Evolutionary conservation across 1,140 invertebrate species (phyloP).

Genomic region (Aleiodes sp.): DNA sequence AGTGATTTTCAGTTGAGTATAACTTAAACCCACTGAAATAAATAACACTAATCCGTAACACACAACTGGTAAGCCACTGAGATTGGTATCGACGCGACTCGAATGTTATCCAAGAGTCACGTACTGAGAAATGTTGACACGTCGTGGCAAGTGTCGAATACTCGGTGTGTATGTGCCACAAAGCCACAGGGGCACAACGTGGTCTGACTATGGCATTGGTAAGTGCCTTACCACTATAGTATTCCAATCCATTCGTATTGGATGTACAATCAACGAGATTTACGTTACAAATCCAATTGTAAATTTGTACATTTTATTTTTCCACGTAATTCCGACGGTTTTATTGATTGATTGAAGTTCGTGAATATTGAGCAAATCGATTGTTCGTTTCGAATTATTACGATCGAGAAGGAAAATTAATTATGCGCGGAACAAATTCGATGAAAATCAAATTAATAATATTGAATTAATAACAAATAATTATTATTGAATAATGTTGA

Average conservation of each 20-base stretch:
- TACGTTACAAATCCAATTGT: background rate
- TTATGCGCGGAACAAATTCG: too few relatives aligned
- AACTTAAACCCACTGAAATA: background rate
- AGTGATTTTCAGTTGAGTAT: background rate
- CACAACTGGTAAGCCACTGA: background rate
- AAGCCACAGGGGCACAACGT: slow-evolving; percentile 26
- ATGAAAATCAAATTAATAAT: too few relatives aligned
- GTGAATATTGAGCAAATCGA: too few relatives aligned
- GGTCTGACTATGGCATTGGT: slow-evolving; percentile 5
- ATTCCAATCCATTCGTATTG: background rate
- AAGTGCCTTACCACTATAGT: background rate
- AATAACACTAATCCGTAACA: background rate
- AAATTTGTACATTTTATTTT: too few relatives aligned
- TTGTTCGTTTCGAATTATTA: too few relatives aligned
- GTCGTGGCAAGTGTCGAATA: slow-evolving; percentile 10
- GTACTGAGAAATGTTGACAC: slow-evolving; percentile 16
- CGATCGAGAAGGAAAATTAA: too few relatives aligned
- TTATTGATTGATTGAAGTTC: too few relatives aligned
- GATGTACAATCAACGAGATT: background rate
- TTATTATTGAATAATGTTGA: too few relatives aligned
- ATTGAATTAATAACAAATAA: too few relatives aligned
- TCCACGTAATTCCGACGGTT: too few relatives aligned
- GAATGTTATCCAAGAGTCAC: background rate
- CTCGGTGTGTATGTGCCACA: background rate
- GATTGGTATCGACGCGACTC: background rate